Conservation (phyloP, 2,888 invertebrate genomes). For the Dasypogon diadema region DNA sequence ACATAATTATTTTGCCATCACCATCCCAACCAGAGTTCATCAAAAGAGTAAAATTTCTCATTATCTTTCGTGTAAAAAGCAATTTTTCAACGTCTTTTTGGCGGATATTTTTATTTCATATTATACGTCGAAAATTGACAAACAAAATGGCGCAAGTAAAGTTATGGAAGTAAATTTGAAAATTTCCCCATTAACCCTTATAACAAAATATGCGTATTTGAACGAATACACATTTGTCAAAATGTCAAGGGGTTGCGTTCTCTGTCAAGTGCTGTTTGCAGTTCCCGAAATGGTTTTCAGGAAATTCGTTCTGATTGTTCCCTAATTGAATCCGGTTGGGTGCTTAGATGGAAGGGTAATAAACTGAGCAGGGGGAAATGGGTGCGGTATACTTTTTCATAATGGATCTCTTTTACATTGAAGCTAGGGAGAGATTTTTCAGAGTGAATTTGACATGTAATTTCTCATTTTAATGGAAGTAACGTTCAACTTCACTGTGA, state of each 20-base stretch:
- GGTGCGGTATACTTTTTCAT: neutral
- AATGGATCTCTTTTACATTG: constrained; percentile 14
- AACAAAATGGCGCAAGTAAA: too few species aligned
- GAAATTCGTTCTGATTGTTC: constrained; percentile 44
- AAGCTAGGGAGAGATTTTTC: constrained; percentile 28
- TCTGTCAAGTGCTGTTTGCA: constrained; percentile 31
- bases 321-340: constrained; percentile 38
- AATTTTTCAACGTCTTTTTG: too few species aligned
- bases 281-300: constrained; percentile 40
- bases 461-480: constrained; percentile 43
- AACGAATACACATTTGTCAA: constrained; percentile 30
- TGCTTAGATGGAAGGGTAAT: constrained; percentile 14
- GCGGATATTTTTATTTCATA: too few species aligned
- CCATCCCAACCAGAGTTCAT: too few species aligned
- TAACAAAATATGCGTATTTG: neutral
- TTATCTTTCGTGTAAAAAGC: too few species aligned
- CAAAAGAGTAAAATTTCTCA: too few species aligned
- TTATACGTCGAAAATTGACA: too few species aligned
- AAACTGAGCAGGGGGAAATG: constrained; percentile 11
- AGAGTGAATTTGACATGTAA: constrained; percentile 35
- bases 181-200: neutral
- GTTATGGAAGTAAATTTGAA: neutral
- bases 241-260: constrained; percentile 41
- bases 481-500: neutral
- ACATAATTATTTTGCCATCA: too few species aligned